phyloP scores from a whole-genome alignment of 2,797 vertebrate species.

The Malacoraja senta region DNA sequence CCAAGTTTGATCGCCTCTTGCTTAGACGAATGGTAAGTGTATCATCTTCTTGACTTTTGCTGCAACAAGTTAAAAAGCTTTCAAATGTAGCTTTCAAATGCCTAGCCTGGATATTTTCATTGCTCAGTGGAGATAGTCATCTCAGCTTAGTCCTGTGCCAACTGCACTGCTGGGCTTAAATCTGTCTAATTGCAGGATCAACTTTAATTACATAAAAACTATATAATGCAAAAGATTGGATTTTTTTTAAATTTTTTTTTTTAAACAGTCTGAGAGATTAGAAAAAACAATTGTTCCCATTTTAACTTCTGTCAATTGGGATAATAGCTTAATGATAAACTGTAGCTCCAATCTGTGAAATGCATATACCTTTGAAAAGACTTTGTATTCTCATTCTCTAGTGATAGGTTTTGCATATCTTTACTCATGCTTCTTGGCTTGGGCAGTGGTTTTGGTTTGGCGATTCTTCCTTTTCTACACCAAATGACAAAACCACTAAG shows the following conservation, averaged over 20 bases:
- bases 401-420: constrained; percentile 61
- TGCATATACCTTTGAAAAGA: constrained; percentile 44
- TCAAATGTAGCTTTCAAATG: background rate
- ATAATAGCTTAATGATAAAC: constrained; percentile 41
- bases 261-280: background rate
- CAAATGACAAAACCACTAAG: constrained; percentile 75
- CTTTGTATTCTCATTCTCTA: constrained; percentile 51
- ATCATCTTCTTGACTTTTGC: background rate
- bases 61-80: background rate
- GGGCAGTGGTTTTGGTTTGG: constrained; percentile 56
- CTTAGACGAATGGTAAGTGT: constrained; percentile 48
- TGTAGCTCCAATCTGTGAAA: background rate
- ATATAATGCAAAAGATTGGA: background rate
- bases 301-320: background rate
- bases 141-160: background rate
- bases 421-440: constrained; percentile 63
- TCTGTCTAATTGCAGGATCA: background rate
- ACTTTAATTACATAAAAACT: background rate
- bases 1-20: constrained; percentile 54
- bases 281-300: background rate
- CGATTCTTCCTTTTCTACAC: constrained; percentile 70
- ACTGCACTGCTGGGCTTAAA: background rate
- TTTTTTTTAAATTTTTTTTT: background rate
- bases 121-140: background rate
- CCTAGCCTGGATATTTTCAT: background rate